Percentiles rank a stretch among this genome's conserved stretches.
phyloP scores from a whole-genome alignment of 2,797 vertebrate genomes.

The Xerus rutilus region DNA sequence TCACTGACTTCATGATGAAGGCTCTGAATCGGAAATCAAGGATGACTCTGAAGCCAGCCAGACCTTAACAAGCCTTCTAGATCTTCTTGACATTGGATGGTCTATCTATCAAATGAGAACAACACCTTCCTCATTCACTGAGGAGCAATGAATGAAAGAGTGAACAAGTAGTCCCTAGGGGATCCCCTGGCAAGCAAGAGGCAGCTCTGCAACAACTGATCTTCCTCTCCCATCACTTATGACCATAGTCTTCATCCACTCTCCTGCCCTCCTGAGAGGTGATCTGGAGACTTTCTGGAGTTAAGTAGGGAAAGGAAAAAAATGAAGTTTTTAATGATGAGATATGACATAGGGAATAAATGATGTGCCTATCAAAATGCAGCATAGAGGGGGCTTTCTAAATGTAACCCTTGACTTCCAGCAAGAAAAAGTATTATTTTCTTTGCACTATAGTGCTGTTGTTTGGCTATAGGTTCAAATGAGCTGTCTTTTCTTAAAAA shows the following conservation, averaged over 20 bases:
- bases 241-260: not conserved
- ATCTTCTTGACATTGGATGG: accelerated
- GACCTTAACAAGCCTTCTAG: accelerated
- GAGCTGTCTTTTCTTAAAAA: not conserved
- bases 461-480: not conserved
- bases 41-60: not conserved
- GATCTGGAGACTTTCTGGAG: not conserved
- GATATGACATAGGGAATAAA: not conserved
- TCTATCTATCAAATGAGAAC: not conserved
- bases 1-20: no score
- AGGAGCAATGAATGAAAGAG: not conserved
- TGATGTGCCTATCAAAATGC: accelerated
- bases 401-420: not conserved
- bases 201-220: accelerated
- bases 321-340: not conserved
- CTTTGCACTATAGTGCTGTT: not conserved
- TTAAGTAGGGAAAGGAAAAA: not conserved
- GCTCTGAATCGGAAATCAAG: accelerated
- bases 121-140: not conserved
- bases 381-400: not conserved
- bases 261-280: not conserved
- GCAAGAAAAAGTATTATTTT: not conserved
- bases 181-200: accelerated
- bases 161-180: accelerated
- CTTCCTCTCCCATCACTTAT: accelerated